Base-by-base conservation (phyloP, 2,888 invertebrate genomes). In the Erpobdella octoculata region DNA sequence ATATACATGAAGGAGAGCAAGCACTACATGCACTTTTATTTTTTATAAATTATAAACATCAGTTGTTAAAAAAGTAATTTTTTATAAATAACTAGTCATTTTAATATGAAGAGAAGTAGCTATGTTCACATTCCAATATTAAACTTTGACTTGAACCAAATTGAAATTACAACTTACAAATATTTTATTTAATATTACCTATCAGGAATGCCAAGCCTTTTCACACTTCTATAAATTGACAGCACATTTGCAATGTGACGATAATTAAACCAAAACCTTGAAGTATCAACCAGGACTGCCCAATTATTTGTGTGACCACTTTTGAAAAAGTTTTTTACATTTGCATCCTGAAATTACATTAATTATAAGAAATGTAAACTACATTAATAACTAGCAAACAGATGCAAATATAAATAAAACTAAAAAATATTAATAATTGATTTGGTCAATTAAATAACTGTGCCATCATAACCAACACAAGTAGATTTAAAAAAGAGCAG, bases 221-320 rank as follows among this genome's bases (percentile, higher is more conserved):
- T 99, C 0, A 99, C 95, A 81, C 95, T 95, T 15, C 96, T 88
- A 82, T 99, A 99, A 75, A 98, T 93, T 0, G 97, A 98, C 25
- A 99, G 84, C 0, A 97, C 97, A 83, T 99, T 99, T 3, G 98
- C 96, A 37, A 97, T 95, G 88, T 99, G 98, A 6, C 98, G 88
- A 83, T 99, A 99, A 83, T 99, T 99, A 82, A 98, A 98, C 98
- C 98, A 99, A 84, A 98, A 99, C 72, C 97, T 86, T 0, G 96
- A 97, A 0, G 97, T 97, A 83, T 97, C 97, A 0, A 99, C 97
- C 71, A 99, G 84, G 18, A 99, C 96, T 0, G 98, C 98, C 98
- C 98, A 99, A 84, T 99, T 98, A 82, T 98, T 98, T 0, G 96
- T 94, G 81, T 98, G 97, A 6, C 83, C 83, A 77, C 81, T 83